A percentile compares a stretch with the other conserved stretches of the same genome.
Conservation (phyloP, 2,888 invertebrate species). For the Melikaiella ostensackeni region DNA sequence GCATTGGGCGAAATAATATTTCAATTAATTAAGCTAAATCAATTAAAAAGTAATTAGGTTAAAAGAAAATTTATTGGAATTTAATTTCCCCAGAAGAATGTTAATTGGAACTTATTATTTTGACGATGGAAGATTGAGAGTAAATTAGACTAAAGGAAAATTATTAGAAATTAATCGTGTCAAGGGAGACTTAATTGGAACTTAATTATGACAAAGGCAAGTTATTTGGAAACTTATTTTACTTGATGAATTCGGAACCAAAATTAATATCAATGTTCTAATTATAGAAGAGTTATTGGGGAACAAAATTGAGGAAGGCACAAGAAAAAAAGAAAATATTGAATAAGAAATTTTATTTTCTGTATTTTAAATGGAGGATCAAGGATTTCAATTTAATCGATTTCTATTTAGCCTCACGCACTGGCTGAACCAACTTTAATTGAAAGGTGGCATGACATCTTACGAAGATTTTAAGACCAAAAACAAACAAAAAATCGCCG, state of each 20-base stretch:
- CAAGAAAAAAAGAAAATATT: background rate
- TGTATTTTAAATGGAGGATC: background rate
- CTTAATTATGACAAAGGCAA: background rate
- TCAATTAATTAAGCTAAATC: background rate
- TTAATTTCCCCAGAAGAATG: background rate
- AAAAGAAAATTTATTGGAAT: background rate
- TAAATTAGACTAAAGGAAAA: background rate
- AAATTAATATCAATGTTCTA: too few relatives aligned
- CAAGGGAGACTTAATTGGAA: background rate
- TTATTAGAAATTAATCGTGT: too few relatives aligned
- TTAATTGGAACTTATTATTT: background rate
- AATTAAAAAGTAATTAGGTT: background rate
- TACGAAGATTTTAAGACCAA: too few relatives aligned
- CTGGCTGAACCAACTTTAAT: too few relatives aligned
- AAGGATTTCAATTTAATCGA: background rate
- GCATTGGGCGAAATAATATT: slow-evolving; percentile 22
- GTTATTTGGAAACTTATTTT: background rate
- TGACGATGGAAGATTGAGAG: background rate
- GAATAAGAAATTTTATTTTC: background rate
- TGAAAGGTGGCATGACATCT: too few relatives aligned
- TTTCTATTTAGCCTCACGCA: too few relatives aligned
- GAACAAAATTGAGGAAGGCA: background rate
- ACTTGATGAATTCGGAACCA: too few relatives aligned
- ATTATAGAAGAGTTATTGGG: background rate
- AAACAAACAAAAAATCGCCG: too few relatives aligned